Evolutionary conservation across 2,113 vertebrate genomes (phyloP).

Genomic region (Sinosuthora webbiana): DNA sequence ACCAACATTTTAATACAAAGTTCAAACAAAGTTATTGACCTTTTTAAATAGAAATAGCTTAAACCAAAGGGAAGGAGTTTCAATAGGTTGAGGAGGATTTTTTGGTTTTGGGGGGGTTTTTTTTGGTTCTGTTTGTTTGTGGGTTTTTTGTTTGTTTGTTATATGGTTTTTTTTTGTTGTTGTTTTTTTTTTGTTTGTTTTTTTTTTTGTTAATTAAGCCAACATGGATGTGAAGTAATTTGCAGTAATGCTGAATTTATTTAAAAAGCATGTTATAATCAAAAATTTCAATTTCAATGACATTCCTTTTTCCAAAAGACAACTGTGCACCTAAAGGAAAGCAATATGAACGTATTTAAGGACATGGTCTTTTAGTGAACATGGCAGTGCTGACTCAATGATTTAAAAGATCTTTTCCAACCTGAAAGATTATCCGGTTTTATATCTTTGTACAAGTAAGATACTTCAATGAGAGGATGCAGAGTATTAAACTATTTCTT

Average conservation of each 20-base stretch:
- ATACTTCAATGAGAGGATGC: neutral
- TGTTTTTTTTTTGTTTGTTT: too few relatives aligned
- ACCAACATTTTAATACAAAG: neutral
- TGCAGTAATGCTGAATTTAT: neutral
- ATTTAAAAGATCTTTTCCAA: neutral
- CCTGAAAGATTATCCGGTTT: neutral
- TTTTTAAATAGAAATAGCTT: neutral
- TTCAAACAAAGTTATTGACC: neutral
- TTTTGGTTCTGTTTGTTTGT: neutral
- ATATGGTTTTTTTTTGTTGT: too few relatives aligned
- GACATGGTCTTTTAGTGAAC: fast-evolving
- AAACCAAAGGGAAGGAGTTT: neutral
- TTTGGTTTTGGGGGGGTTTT: too few relatives aligned
- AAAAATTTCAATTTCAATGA: neutral
- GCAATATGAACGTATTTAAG: neutral
- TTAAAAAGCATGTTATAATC: neutral
- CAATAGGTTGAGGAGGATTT: too few relatives aligned
- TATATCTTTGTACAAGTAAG: neutral
- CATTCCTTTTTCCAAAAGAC: neutral
- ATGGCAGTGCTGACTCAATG: neutral
- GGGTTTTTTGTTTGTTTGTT: neutral
- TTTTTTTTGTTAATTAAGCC: neutral
- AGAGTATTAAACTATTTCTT: neutral
- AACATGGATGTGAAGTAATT: neutral
- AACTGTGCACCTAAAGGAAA: neutral